Evolutionary conservation across 2,113 vertebrate genomes (phyloP), one percentile per base, ranked within the genome.

Genomic region (Pterocles gutturalis): DNA sequence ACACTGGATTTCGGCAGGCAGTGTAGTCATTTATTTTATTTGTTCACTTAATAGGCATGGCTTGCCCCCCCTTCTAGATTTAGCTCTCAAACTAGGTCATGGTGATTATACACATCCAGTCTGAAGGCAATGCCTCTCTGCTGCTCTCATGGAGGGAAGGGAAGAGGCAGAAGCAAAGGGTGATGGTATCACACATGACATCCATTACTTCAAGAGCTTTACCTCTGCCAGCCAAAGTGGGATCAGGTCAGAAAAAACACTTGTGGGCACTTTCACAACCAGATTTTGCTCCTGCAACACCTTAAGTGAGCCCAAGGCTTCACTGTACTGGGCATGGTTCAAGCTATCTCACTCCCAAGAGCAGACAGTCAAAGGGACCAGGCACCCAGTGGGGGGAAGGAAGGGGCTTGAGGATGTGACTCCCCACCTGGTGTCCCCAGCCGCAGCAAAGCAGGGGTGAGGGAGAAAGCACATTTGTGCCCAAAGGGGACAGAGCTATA

Each of bases 31-130:
- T 51, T 73, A 34, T 14, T 53, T 10, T 34, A 64, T 36, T 90
- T 89, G 36, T 83, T 72, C 75, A 36, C 3, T 83, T 72, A 64
- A n/a, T 11, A 5, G 46, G 7, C 26, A 18, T 17, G 3, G 5
- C 34, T 83, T 60, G 14, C 17, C 62, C 38, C 46, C 36, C 3
- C 25, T 71, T 90, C 73, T 53, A 80, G 57, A 80, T 73, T 53
- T 78, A 61, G 58, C n/a, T 85, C 53, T 73, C 49, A 86, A 92
- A 86, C 17, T 92, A 88, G 62, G 66, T 92, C 79, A 83, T 3
- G 8, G 66, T 88, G 41, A 93, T 85, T 80, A 88, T n/a, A 85
- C 7, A 60, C 9, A 82, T 33, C 20, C 62, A 88, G 26, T 85
- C 41, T 73, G 54, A 95, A 92, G 34, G 26, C 41, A 88, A 49